A percentile compares a stretch with the other conserved stretches of the same genome.
Conservation (phyloP, 2,888 invertebrate species). For the Metalampra italica region DNA sequence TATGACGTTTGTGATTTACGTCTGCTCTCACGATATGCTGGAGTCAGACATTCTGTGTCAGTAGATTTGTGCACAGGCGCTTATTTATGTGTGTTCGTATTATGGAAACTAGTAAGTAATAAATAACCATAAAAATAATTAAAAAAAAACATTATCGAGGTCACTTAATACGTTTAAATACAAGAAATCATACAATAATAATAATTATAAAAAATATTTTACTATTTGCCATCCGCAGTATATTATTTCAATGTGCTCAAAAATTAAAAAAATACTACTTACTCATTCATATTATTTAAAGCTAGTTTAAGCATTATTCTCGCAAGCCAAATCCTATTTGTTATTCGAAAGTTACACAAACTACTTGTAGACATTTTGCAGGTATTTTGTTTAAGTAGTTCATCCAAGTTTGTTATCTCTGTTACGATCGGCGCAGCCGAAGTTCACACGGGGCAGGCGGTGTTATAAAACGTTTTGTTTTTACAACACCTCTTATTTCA, state of each 20-base stretch:
- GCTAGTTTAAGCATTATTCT: background rate
- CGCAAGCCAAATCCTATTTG: background rate
- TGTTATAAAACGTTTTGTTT: conserved; percentile 51
- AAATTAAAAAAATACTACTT: too few species aligned
- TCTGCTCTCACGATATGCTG: conserved; percentile 12
- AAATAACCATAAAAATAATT: too few species aligned
- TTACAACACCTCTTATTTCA: conserved; percentile 52
- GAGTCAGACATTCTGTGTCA: background rate
- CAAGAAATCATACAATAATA: too few species aligned
- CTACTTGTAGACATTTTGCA: background rate
- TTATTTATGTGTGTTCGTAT: background rate
- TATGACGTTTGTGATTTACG: conserved; percentile 18
- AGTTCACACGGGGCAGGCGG: conserved; percentile 23
- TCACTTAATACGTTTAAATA: too few species aligned
- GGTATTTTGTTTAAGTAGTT: conserved; percentile 9
- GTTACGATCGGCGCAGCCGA: conserved; percentile 10
- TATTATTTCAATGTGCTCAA: too few species aligned
- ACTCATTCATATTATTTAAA: too few species aligned
- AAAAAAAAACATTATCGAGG: too few species aligned
- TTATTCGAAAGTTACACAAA: background rate
- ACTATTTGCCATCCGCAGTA: too few species aligned
- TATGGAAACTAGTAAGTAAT: too few species aligned
- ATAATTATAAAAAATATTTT: too few species aligned
- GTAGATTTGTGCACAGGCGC: too few species aligned
- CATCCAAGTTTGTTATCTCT: conserved; percentile 14